These are phyloP conservation scores for Anneissia japonica DNA, from an alignment of 35 echinoderm and acorn worm genomes.

Conservation along the genomic window DNA sequence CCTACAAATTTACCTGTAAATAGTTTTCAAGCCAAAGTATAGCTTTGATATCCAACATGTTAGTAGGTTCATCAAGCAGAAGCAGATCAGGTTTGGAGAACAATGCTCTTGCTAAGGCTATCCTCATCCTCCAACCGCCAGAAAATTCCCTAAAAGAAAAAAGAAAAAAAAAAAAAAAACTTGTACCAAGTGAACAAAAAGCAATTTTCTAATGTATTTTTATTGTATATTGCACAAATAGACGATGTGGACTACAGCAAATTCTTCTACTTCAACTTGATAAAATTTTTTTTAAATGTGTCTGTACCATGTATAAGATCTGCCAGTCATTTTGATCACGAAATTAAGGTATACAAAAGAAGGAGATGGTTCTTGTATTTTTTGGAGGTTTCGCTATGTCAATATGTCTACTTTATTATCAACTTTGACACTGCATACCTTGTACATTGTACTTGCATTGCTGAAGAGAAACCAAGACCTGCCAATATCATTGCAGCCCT, in stretches of 20 bases:
- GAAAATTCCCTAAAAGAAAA: slow-evolving; percentile 82
- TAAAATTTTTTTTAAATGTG: too few species aligned
- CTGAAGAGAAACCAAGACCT: slow-evolving; percentile 79
- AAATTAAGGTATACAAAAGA: too few species aligned
- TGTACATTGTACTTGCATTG: slow-evolving; percentile 74
- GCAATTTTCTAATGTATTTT: too few species aligned
- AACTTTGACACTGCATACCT: slow-evolving; percentile 34
- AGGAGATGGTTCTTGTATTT: too few species aligned
- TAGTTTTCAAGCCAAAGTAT: slow-evolving; percentile 93
- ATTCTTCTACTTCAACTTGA: too few species aligned
- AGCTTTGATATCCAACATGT: slow-evolving; percentile 99
- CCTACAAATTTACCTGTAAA: slow-evolving; percentile 54
- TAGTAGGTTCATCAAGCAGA: slow-evolving; percentile 94
- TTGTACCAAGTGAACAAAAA: too few species aligned
- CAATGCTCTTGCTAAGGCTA: slow-evolving; percentile 90
- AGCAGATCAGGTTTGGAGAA: slow-evolving; percentile 93
- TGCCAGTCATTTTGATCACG: too few species aligned
- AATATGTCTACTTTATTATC: not conserved
- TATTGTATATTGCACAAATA: too few species aligned
- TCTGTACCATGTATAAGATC: too few species aligned
- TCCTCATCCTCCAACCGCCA: slow-evolving; percentile 95
- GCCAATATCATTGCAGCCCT: slow-evolving; percentile 89
- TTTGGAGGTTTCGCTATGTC: too few species aligned
- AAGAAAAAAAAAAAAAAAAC: too few species aligned
- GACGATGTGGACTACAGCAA: too few species aligned